These are phyloP conservation scores for Varanus salvator DNA, from an alignment of 2,113 vertebrate species.

Conservation along the genomic window DNA sequence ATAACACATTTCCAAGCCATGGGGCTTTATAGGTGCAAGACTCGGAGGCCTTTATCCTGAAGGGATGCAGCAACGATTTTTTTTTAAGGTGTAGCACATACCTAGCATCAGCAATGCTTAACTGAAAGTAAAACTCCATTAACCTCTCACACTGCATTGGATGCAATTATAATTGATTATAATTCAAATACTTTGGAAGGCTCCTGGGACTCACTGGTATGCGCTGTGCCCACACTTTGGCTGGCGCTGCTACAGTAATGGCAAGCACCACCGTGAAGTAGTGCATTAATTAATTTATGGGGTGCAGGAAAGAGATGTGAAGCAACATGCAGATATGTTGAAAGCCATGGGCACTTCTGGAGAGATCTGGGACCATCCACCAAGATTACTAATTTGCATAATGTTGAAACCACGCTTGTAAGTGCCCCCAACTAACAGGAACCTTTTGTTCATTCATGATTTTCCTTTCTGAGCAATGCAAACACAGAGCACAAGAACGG, in stretches of 20 bases:
- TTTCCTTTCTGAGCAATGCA: background rate
- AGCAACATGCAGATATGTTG: background rate
- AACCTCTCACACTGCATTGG: background rate
- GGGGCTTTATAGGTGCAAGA: too few species aligned
- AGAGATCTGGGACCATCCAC: background rate
- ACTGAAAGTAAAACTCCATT: background rate
- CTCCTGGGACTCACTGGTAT: background rate
- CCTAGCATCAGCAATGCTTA: background rate
- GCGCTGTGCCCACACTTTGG: background rate
- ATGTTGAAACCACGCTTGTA: accelerated
- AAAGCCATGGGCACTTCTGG: background rate
- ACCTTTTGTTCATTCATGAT: background rate
- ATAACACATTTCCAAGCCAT: too few species aligned
- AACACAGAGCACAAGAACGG: background rate
- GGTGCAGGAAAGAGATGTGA: background rate
- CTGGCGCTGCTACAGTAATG: background rate
- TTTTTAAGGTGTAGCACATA: background rate
- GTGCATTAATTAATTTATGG: background rate
- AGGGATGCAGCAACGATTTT: background rate
- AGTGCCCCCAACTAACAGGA: background rate
- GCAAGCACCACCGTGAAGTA: background rate
- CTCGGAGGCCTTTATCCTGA: background rate
- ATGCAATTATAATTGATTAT: background rate
- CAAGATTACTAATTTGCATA: background rate
- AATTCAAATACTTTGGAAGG: background rate